A percentile compares a stretch with the other conserved stretches of the same genome.
Conservation (phyloP, 2,888 invertebrate species). For the Parascotia fuliginaria region DNA sequence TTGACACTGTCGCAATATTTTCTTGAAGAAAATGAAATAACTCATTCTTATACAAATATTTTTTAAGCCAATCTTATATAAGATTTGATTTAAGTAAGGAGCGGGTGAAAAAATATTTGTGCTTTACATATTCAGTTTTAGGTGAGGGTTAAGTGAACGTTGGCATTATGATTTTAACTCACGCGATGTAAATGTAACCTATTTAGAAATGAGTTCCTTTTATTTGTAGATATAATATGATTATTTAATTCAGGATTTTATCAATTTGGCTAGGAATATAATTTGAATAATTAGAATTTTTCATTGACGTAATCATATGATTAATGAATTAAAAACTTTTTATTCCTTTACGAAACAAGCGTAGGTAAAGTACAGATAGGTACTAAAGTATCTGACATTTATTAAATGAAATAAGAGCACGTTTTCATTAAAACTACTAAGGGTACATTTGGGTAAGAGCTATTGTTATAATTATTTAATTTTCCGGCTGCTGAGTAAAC, state of each 20-base stretch:
- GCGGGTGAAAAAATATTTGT: background rate
- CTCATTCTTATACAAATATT: conserved; percentile 31
- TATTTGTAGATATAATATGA: too few species aligned
- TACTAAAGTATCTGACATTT: background rate
- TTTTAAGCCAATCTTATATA: conserved; percentile 31
- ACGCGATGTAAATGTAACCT: too few species aligned
- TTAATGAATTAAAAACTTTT: background rate
- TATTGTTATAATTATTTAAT: background rate
- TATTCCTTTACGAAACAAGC: background rate
- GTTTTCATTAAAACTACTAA: conserved; percentile 4
- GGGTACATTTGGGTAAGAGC: background rate
- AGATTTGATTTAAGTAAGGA: conserved; percentile 13
- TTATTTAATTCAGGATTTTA: too few species aligned
- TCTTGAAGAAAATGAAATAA: conserved; percentile 24
- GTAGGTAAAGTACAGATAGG: background rate
- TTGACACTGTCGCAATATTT: conserved; percentile 28
- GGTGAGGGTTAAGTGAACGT: background rate
- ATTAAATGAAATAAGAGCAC: background rate
- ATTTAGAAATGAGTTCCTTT: too few species aligned
- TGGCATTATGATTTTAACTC: too few species aligned
- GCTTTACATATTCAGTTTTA: conserved; percentile 9
- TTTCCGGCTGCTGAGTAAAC: background rate
- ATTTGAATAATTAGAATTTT: conserved; percentile 1
- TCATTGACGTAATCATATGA: background rate
- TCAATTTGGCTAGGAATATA: too few species aligned